A percentile compares a stretch with the other conserved stretches of the same genome.
phyloP scores from a whole-genome alignment of 2,888 invertebrate species.

The Holacanthella duospinosa region DNA sequence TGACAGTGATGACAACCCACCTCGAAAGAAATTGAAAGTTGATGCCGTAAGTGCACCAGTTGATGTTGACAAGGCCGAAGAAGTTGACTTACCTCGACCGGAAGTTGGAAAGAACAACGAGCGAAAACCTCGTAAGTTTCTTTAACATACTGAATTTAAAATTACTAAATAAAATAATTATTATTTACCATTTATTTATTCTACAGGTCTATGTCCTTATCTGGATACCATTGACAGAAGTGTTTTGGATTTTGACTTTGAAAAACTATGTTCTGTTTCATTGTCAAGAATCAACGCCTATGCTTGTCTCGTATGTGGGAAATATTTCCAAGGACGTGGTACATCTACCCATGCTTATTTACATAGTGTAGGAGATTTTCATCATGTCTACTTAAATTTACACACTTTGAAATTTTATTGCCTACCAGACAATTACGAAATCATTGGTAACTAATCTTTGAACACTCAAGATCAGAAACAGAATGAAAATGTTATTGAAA shows the following conservation, averaged over 20 bases:
- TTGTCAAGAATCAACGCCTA: conserved; percentile 97
- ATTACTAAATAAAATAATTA: too few relatives aligned
- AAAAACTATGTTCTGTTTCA: conserved; percentile 96
- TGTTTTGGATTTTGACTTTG: conserved; percentile 97
- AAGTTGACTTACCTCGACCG: too few relatives aligned
- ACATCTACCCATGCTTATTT: conserved; percentile 98
- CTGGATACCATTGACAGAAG: conserved; percentile 96
- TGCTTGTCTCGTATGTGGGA: conserved; percentile 97
- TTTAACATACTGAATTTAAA: neutral
- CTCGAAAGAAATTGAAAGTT: neutral
- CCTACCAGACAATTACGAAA: conserved; percentile 97
- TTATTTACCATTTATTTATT: conserved; percentile 4
- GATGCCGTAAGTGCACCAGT: too few relatives aligned
- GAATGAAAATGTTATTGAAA: too few relatives aligned
- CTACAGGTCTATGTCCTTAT: conserved; percentile 71
- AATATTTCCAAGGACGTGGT: conserved; percentile 95
- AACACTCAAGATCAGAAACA: neutral
- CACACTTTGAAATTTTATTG: conserved; percentile 97
- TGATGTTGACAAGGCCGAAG: neutral
- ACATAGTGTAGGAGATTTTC: conserved; percentile 93
- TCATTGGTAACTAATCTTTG: conserved; percentile 60
- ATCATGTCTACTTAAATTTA: conserved; percentile 95
- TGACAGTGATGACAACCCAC: too few relatives aligned
- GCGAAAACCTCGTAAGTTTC: neutral
- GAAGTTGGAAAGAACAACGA: neutral